These are phyloP conservation scores for Canis aureus DNA, from an alignment of 2,113 vertebrate genomes.

Conservation along the genomic window DNA sequence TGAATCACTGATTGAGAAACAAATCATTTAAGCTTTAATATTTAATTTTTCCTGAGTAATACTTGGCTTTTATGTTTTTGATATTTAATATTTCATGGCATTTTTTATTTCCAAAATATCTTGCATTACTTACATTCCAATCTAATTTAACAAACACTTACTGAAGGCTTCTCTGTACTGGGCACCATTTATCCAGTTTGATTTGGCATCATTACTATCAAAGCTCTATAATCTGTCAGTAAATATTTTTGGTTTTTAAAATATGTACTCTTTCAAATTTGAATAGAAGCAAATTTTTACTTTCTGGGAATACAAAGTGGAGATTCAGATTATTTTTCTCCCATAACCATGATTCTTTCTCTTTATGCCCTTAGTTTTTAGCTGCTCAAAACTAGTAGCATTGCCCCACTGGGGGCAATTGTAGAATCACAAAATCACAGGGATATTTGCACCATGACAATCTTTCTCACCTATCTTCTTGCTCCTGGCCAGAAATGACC, in stretches of 20 bases:
- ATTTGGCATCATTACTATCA: background rate
- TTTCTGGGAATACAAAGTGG: background rate
- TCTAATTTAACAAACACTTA: slow-evolving; percentile 9
- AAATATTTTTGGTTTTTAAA: slow-evolving; percentile 32
- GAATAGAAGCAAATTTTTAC: slow-evolving; percentile 15
- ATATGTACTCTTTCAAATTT: slow-evolving; percentile 34
- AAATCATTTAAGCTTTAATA: background rate
- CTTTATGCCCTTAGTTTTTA: background rate
- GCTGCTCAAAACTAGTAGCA: background rate
- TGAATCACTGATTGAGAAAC: background rate
- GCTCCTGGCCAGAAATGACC: background rate
- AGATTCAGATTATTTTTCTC: background rate
- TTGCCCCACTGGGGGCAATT: background rate
- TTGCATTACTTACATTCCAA: slow-evolving; percentile 6
- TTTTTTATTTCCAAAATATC: slow-evolving; percentile 24
- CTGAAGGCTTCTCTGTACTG: background rate
- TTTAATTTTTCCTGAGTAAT: slow-evolving; percentile 3
- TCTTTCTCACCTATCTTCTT: fast-evolving
- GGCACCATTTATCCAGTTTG: background rate
- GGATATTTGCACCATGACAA: fast-evolving
- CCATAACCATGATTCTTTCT: background rate
- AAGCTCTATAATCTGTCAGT: background rate
- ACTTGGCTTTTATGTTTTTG: background rate
- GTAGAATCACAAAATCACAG: background rate
- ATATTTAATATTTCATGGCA: background rate